Base-by-base conservation (phyloP, 2,888 invertebrate species). In the Agriopis marginaria region DNA sequence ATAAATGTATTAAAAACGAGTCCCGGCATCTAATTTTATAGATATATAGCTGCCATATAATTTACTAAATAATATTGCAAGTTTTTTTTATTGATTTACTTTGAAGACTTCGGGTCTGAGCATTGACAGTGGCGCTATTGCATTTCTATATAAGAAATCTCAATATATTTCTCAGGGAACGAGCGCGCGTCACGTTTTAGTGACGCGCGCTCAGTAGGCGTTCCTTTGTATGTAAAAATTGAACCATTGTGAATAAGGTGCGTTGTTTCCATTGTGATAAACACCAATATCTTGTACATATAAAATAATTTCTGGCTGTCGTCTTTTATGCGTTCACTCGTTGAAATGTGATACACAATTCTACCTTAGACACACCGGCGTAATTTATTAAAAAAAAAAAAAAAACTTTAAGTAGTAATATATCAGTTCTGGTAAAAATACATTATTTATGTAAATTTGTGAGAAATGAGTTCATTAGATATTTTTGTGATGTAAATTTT, bases 111-210 rank as follows among this genome's bases (percentile, higher is more conserved):
- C 32, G 65, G 56, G 62, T 49, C 44, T 49, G 11, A 44, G 4
- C 56, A 9, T 47, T 70, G 70, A 65, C 68, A 62, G 23, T 32
- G 54, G 47, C 63, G 65, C 63, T 10, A 50, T n/a, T 63, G 75
- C 75, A 75, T 77, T 77, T 77, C 72, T 76, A 73, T 44, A 58
- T 72, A 76, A 71, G 76, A 75, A 76, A 75, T 76, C 76, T 76
- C 76, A 76, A 55, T 75, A 60, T 66, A 68, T 70, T 69, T 73
- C 17, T 71, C 62, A 74, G 65, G 74, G 62, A 54, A 42, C 11
- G 9, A 8, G 45, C 14, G 12, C 32, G n/a, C 3, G 66, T 47
- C 67, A 55, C 76, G 76, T 77, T 77, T 73, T 77, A 77, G 76
- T 73, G 72, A 60, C 9, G 3, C 44, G 23, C 44, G 44, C 55